Evolutionary conservation across 2,888 invertebrate genomes (phyloP).

Genomic region (Trissolcus japonicus): DNA sequence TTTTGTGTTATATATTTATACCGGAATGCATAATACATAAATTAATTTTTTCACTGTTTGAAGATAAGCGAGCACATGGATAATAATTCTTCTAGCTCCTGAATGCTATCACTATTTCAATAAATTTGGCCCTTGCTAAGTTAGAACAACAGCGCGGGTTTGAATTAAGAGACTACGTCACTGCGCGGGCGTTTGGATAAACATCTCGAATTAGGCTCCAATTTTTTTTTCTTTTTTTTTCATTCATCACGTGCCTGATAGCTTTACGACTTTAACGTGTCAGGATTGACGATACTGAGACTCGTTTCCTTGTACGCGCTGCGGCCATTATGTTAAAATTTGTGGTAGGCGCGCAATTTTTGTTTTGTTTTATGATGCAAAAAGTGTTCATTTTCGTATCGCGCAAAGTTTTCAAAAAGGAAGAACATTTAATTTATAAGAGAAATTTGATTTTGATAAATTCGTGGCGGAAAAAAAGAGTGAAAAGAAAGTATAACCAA

Average conservation of each 20-base stretch:
- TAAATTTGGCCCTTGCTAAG: conserved; percentile 74
- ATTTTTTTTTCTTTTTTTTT: conserved; percentile 61
- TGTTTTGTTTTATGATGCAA: conserved; percentile 12
- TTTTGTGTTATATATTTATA: no score
- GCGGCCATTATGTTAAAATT: conserved; percentile 48
- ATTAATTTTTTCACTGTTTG: conserved; percentile 26
- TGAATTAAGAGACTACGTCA: conserved; percentile 73
- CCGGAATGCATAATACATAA: neutral
- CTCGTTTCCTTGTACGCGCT: conserved; percentile 46
- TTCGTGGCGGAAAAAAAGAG: neutral
- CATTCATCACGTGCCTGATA: conserved; percentile 58
- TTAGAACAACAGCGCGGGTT: conserved; percentile 74
- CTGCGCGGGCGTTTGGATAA: conserved; percentile 72
- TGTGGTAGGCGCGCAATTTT: conserved; percentile 32
- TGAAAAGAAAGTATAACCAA: neutral
- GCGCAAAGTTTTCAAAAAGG: no score
- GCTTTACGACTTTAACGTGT: conserved; percentile 59
- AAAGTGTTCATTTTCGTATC: neutral
- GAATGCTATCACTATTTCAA: conserved; percentile 69
- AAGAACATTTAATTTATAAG: neutral
- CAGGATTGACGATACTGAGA: conserved; percentile 55
- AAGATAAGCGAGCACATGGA: conserved; percentile 40
- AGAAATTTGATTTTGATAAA: conserved; percentile 1
- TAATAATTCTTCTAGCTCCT: conserved; percentile 56
- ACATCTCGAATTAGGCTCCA: conserved; percentile 74